Base-by-base conservation (phyloP, 2,888 invertebrate genomes). In the Erebia epiphron region DNA sequence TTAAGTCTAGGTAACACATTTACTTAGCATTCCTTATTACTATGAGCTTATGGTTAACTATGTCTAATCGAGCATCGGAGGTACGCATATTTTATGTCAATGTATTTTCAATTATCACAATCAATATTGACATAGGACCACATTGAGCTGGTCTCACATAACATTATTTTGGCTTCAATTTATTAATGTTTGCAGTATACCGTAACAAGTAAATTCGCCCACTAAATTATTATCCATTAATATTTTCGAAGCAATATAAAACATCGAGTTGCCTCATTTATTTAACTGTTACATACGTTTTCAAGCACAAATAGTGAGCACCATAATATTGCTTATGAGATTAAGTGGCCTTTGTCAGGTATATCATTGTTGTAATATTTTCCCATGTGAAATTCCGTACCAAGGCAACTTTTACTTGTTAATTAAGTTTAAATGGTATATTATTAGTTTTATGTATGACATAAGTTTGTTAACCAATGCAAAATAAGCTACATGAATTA, bases 391-490 rank as follows among this genome's bases (percentile, higher is more conserved):
- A 64, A 35, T n/a, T 52, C 13, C 18, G 2, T 61, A 43, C 43
- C 16, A 64, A 35, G 62, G 52, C 18, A 65, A 54, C 13, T 65
- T 65, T 65, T 54, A 26, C 43, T 56, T 65, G 54, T 56, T 65
- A 65, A 43, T 65, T 54, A 62, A 62, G 21, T 62, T 18, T 61
- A 18, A 14, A 18, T 52, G 16, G 8, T 54, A 26, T 65, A 54
- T 16, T 41, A 64, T 64, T 54, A 52, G 64, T 64, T 64, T 64
- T 52, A 52, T 5, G 9, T 67, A 18, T 52, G 41, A 41, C 14
- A 18, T 35, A 43, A n/a, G n/a, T 72, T 56, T 52, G n/a, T 9
- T 52, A 58, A 67, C 18, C 52, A 63, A 72, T 60, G 64, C 14
- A 13, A 46, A 46, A 13, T 46, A 46, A 11, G 46, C 11, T 70